phyloP scores from a whole-genome alignment of 2,888 invertebrate genomes.

The Fragum sueziense region DNA sequence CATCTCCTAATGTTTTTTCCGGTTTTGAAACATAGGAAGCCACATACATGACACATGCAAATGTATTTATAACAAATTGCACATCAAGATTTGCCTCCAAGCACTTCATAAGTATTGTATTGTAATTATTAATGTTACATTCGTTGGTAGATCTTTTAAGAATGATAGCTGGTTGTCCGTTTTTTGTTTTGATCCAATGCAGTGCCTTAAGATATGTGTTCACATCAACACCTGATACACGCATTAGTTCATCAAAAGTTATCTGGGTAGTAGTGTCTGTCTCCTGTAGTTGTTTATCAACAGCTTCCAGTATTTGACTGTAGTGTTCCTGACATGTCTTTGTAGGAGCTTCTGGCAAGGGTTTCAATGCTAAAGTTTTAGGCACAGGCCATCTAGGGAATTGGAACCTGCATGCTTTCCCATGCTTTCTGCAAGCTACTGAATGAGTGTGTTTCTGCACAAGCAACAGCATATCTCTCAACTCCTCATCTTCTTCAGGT shows the following conservation, averaged over 20 bases:
- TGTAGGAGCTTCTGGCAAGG: constrained; percentile 4
- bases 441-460: too few species aligned
- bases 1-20: constrained; percentile 45
- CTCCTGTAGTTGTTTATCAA: constrained; percentile 25
- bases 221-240: constrained; percentile 30
- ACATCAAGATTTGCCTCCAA: constrained; percentile 59
- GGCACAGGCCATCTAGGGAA: too few species aligned
- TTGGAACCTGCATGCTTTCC: too few species aligned
- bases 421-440: too few species aligned
- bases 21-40: constrained; percentile 58
- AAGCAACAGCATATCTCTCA: constrained; percentile 25
- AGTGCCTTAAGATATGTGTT: constrained; percentile 35
- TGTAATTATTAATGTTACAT: constrained; percentile 40
- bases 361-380: too few species aligned
- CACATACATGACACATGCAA: constrained; percentile 57
- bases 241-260: background rate
- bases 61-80: constrained; percentile 56
- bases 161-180: constrained; percentile 44
- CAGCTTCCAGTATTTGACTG: constrained; percentile 15
- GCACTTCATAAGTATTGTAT: constrained; percentile 30
- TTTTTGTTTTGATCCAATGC: constrained; percentile 48
- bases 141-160: constrained; percentile 26
- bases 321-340: constrained; percentile 16
- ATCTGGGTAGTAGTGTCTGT: background rate
- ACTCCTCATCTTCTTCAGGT: constrained; percentile 37